A percentile compares a stretch with the other conserved stretches of the same genome.
phyloP scores from a whole-genome alignment of 64 coral and sea anemone species.

The Hydrozoanthus tunicans region DNA sequence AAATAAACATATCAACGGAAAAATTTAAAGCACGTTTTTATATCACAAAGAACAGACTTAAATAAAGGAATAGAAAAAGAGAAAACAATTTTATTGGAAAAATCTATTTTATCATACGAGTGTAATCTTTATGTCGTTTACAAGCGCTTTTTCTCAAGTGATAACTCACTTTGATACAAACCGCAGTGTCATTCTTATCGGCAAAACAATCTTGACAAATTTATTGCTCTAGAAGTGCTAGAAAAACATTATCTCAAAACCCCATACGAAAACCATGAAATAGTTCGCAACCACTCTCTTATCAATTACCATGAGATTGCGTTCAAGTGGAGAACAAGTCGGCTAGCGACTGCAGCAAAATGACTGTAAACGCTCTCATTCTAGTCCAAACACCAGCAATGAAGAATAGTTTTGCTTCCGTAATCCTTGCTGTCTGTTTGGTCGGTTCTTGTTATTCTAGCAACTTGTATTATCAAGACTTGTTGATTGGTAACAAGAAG shows the following conservation, averaged over 20 bases:
- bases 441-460: neutral
- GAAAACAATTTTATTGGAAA: no score
- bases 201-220: slow-evolving; percentile 30
- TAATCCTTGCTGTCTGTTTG: neutral
- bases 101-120: neutral
- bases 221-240: slow-evolving; percentile 25
- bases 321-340: neutral
- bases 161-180: neutral
- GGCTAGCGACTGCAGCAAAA: neutral
- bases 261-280: slow-evolving; percentile 9
- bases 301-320: neutral
- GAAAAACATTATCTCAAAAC: slow-evolving; percentile 27
- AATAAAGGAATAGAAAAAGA: neutral
- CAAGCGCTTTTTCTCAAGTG: neutral
- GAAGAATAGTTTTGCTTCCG: neutral
- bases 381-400: neutral
- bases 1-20: neutral
- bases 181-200: slow-evolving; percentile 27
- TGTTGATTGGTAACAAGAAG: neutral
- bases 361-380: neutral
- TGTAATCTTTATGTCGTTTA: neutral
- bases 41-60: neutral
- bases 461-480: slow-evolving; percentile 15
- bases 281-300: neutral
- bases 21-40: neutral